A percentile compares a stretch with the other conserved stretches of the same genome.
Evolutionary conservation across 2,113 vertebrate genomes (phyloP).

Genomic region (Callopanchax toddi): DNA sequence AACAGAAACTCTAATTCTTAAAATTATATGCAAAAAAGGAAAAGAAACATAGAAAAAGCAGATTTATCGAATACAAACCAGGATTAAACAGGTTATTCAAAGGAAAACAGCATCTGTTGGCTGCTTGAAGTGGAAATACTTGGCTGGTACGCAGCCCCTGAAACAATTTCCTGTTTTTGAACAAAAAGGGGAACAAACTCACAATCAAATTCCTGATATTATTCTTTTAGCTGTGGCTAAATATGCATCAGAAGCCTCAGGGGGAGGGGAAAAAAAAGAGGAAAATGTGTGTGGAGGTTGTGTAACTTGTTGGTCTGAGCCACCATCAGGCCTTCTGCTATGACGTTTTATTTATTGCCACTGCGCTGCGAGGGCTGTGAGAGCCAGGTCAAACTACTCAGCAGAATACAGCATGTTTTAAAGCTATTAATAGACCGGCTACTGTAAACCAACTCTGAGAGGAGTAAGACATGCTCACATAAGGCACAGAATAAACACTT

Average conservation of each 20-base stretch:
- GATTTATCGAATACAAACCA: constrained; percentile 27
- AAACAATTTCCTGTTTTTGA: constrained; percentile 50
- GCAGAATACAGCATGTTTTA: constrained; percentile 66
- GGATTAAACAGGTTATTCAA: constrained; percentile 9
- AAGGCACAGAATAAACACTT: constrained; percentile 43
- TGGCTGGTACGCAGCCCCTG: constrained; percentile 25
- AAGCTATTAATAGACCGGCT: constrained; percentile 63
- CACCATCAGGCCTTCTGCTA: constrained; percentile 2
- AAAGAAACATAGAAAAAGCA: background rate
- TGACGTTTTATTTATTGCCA: constrained; percentile 54
- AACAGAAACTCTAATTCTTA: too few species aligned
- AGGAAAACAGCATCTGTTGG: constrained; percentile 47
- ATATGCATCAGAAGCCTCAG: constrained; percentile 1
- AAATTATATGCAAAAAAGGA: background rate
- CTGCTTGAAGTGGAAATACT: constrained; percentile 32
- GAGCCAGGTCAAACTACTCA: constrained; percentile 64
- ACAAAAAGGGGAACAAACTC: constrained; percentile 33
- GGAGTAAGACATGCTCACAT: constrained; percentile 47
- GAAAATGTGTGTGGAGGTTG: constrained; percentile 1
- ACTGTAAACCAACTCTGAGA: constrained; percentile 63
- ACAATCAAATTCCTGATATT: constrained; percentile 27
- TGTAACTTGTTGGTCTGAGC: constrained; percentile 6
- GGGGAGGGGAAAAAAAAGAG: background rate
- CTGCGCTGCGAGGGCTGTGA: constrained; percentile 52
- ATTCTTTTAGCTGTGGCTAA: constrained; percentile 8